Evolutionary conservation across 92 coral and sea anemone genomes (phyloP), one percentile per base, ranked within the genome.

Genomic region (Ricordea florida): DNA sequence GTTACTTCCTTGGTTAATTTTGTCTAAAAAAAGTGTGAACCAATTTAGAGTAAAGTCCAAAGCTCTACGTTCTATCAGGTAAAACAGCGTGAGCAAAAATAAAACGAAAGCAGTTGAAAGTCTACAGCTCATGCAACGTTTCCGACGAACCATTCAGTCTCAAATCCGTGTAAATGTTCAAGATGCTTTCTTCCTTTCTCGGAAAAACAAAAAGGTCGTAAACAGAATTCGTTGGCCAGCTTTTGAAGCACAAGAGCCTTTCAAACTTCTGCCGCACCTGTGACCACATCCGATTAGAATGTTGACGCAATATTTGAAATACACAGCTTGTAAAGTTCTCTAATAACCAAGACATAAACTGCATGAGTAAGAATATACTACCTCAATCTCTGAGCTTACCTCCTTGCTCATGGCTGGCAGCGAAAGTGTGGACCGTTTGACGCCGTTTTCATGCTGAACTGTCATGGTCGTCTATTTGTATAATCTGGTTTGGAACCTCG

Each of bases 361-460:
- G 52, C 10, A 40, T 28, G 10, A 40, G 21, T n/a, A 1, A 40
- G 1, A 37, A 34, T 10, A 8, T 3, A 53, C 15, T 27, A 33
- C 10, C 21, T 11, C 0, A 40, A 69, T 14, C 25, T 17, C 33
- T 14, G 31, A 55, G 52, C 77, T 70, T 42, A 70, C 77, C 77
- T 70, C 77, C 42, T 70, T 53, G 60, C 65, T 70, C 77, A 70
- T 70, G 65, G 33, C 31, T 36, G 77, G 56, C 28, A 52, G 42
- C 29, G 77, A 70, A 70, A 70, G 77, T 49, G 65, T 28, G 6
- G 55, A 8, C 15, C 9, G 29, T 32, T 36, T 8, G 26, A 49
- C 10, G 30, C 13, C 26, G 52, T 53, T 41, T 24, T 25, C 76
- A n/a, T 37, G 10, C 8, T 53, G 29, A 22, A 0, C 40, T 9